Conservation (phyloP, 2,888 invertebrate genomes). For the Lasiommata megera region DNA sequence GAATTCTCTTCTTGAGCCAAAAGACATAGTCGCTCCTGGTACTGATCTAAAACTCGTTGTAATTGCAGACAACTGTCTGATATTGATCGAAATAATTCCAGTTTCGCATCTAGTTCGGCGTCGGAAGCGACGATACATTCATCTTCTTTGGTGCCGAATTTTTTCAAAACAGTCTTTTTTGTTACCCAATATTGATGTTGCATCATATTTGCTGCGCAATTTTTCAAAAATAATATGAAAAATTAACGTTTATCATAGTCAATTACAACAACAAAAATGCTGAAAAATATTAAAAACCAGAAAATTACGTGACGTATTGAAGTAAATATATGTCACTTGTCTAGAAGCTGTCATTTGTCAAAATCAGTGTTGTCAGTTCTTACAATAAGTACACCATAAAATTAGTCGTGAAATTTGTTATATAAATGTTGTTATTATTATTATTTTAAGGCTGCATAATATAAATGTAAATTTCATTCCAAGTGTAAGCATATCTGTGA, state of each 20-base stretch:
- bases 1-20: slow-evolving; percentile 97
- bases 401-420: too few species aligned
- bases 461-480: too few species aligned
- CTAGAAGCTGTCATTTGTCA: too few species aligned
- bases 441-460: too few species aligned
- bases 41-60: slow-evolving; percentile 93
- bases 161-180: slow-evolving; percentile 95
- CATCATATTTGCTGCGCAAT: slow-evolving; percentile 75
- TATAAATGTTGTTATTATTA: too few species aligned
- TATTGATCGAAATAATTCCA: slow-evolving; percentile 95
- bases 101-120: slow-evolving; percentile 97
- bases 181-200: slow-evolving; percentile 99
- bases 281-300: not conserved
- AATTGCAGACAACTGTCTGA: slow-evolving; percentile 94
- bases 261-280: not conserved
- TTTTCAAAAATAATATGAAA: not conserved
- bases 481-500: too few species aligned
- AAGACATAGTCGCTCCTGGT: slow-evolving; percentile 95
- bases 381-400: too few species aligned
- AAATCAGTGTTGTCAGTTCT: too few species aligned
- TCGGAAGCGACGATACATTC: slow-evolving; percentile 98
- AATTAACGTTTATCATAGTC: not conserved
- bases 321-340: too few species aligned
- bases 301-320: too few species aligned
- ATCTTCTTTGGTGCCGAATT: slow-evolving; percentile 98